Evolutionary conservation across 2,888 invertebrate species (phyloP).

Genomic region (Microplitis deprimator): DNA sequence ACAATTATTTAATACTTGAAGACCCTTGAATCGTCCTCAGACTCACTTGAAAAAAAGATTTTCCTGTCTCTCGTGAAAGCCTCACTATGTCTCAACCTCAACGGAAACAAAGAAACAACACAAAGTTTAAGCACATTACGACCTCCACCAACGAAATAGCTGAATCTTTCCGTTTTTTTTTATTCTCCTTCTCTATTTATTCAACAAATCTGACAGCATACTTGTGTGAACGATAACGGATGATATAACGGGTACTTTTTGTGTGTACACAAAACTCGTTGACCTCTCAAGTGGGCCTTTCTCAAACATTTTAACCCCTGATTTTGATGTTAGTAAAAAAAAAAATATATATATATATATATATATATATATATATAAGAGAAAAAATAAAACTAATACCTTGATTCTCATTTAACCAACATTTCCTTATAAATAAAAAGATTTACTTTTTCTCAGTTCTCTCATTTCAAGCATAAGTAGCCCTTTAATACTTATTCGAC

Average conservation of each 20-base stretch:
- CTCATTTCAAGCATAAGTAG: not conserved
- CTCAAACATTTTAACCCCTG: not conserved
- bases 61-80: not conserved
- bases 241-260: slow-evolving; percentile 2
- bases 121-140: slow-evolving; percentile 17
- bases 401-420: not conserved
- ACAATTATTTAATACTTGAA: slow-evolving; percentile 8
- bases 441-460: not conserved
- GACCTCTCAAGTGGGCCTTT: slow-evolving; percentile 6
- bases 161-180: not conserved
- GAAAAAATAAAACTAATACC: not conserved
- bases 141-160: slow-evolving; percentile 17
- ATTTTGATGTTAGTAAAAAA: not conserved
- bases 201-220: slow-evolving; percentile 17
- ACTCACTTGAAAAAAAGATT: slow-evolving; percentile 13
- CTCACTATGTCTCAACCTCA: slow-evolving; percentile 7
- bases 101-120: slow-evolving; percentile 8
- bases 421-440: not conserved
- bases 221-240: slow-evolving; percentile 9
- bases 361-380: not conserved
- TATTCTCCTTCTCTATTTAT: not conserved
- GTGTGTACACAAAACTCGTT: not conserved
- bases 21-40: not conserved
- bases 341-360: no score
- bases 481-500: not conserved